Evolutionary conservation across 2,888 invertebrate species (phyloP).

Genomic region (Phalera bucephala): DNA sequence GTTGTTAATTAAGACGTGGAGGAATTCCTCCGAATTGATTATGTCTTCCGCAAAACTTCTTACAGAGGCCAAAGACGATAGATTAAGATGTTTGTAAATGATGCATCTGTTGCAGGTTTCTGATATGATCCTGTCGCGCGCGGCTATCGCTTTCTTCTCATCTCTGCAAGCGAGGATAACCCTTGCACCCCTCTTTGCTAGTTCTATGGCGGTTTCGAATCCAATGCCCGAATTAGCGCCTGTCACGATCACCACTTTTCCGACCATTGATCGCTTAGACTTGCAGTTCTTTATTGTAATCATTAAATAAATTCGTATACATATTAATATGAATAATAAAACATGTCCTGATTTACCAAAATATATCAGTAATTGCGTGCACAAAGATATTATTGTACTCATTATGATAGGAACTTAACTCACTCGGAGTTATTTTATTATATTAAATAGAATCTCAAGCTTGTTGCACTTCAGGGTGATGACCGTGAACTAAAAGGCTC

Average conservation of each 20-base stretch:
- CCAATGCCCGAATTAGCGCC: constrained; percentile 92
- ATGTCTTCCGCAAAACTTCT: constrained; percentile 83
- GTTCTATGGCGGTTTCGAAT: constrained; percentile 86
- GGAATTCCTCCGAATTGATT: constrained; percentile 57
- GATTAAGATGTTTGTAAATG: constrained; percentile 63
- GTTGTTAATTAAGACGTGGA: constrained; percentile 84
- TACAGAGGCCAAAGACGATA: constrained; percentile 76
- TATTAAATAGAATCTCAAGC: too few relatives aligned
- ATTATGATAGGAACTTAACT: too few relatives aligned
- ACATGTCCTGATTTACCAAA: too few relatives aligned
- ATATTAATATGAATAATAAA: too few relatives aligned
- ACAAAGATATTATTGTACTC: too few relatives aligned
- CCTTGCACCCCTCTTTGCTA: constrained; percentile 87
- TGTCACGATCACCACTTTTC: constrained; percentile 91
- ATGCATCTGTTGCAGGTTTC: constrained; percentile 39
- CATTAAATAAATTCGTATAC: too few relatives aligned
- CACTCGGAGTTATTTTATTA: too few relatives aligned
- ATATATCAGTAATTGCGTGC: too few relatives aligned
- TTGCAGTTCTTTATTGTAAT: too few relatives aligned
- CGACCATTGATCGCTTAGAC: constrained; percentile 74
- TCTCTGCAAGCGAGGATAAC: constrained; percentile 92
- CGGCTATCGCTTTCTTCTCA: constrained; percentile 83
- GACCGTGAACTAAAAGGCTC: too few relatives aligned
- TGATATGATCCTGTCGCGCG: constrained; percentile 39
- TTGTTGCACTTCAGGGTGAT: too few relatives aligned